Evolutionary conservation across 2,113 vertebrate species (phyloP), one percentile per base, ranked within the genome.

Genomic region (Tiliqua scincoides): DNA sequence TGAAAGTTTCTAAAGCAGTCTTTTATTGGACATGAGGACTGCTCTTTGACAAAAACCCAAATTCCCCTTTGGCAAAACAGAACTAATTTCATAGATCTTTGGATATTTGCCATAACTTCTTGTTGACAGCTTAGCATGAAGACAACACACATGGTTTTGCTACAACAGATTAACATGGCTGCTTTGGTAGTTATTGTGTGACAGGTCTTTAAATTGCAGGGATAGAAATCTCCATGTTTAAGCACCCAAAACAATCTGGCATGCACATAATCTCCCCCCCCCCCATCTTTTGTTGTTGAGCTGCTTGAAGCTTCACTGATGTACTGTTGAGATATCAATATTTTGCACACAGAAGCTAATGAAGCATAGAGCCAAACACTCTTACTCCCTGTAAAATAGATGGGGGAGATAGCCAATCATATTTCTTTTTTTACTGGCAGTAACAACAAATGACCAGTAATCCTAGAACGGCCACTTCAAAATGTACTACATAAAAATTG

Each of bases 181-280:
- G 57, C 30, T 77, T 17, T 32, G 74, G 90, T 85, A 90, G 91
- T 89, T 89, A 87, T 92, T 91, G 92, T 87, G 85, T 92, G 93
- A 91, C 91, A 90, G 82, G 80, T 91, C 91, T 94, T 85, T 88
- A 85, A 91, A 87, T 89, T 84, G 70, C 79, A 91, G 79, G 93
- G 89, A 92, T 93, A 57, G 82, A 0, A 87, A 93, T 91, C 92
- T 91, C 73, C 23, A 25, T 7, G 63, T 73, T 78, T 52, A 86
- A 87, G 15, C 74, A 77, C 15, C n/a, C 74, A 57, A 48, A 57
- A 77, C 18, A 20, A 75, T 57, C 23, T 52, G 52, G 54, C 54
- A 77, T 18, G 52, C 52, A 77, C n/a, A 30, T 48, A 48, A 48
- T 48, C 4, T n/a, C 43, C 43, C 43, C 43, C 43, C 43, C 43